Conservation (phyloP, 2,888 invertebrate species). For the Bedellia somnulentella region DNA sequence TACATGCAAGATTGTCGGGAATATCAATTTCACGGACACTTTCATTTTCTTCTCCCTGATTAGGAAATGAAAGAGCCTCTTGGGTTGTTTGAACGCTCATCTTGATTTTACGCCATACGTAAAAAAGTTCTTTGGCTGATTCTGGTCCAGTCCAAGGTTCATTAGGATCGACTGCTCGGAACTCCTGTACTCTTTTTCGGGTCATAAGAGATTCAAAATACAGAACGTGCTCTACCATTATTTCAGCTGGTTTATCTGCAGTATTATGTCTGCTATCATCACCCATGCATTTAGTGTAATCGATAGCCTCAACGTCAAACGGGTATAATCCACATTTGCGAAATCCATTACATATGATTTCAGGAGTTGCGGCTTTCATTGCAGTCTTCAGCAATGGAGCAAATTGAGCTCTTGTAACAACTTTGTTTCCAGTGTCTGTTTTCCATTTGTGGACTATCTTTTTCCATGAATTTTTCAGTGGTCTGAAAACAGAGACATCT, state of each 20-base stretch:
- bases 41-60: not conserved
- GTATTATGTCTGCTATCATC: not conserved
- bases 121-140: not conserved
- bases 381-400: slow-evolving; percentile 3
- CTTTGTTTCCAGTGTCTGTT: slow-evolving; percentile 7
- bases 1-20: not conserved
- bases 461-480: slow-evolving; percentile 20
- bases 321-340: not conserved
- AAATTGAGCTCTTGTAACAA: slow-evolving; percentile 7
- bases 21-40: not conserved
- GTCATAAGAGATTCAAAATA: slow-evolving; percentile 1
- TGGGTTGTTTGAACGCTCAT: not conserved
- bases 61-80: too few species aligned
- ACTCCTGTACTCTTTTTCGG: not conserved
- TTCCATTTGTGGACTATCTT: slow-evolving; percentile 9
- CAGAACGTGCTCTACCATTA: not conserved
- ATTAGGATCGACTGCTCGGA: not conserved
- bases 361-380: not conserved
- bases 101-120: not conserved
- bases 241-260: not conserved
- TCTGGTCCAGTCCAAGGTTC: not conserved
- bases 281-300: not conserved
- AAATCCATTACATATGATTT: not conserved
- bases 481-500: slow-evolving; percentile 21
- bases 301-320: slow-evolving; percentile 1